phyloP scores from a whole-genome alignment of 2,888 invertebrate genomes.

The Oxyteleia sp. region DNA sequence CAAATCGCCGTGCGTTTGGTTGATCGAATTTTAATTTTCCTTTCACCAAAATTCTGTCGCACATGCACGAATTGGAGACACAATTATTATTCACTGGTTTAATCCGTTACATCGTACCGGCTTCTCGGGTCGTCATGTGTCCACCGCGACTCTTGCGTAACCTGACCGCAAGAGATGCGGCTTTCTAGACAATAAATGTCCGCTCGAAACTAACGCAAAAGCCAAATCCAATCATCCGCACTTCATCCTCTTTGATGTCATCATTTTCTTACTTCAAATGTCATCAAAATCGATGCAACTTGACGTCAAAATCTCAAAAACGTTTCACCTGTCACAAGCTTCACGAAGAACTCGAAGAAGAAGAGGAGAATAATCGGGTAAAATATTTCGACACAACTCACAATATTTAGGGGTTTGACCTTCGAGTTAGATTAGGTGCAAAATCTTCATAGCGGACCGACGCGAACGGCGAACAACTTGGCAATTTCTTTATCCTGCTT shows the following conservation, averaged over 20 bases:
- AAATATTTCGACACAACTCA: constrained; percentile 3
- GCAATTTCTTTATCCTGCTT: constrained; percentile 47
- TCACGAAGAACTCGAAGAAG: background rate
- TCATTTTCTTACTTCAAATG: background rate
- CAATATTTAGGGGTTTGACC: background rate
- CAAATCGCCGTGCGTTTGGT: constrained; percentile 14
- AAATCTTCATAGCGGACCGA: constrained; percentile 25
- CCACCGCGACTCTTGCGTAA: constrained; percentile 71
- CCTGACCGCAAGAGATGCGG: constrained; percentile 47
- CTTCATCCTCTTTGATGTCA: background rate
- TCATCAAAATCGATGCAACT: background rate
- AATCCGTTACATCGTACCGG: constrained; percentile 57
- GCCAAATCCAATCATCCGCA: constrained; percentile 6
- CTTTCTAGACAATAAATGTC: constrained; percentile 23
- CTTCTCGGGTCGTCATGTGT: constrained; percentile 67
- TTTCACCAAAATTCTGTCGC: constrained; percentile 69
- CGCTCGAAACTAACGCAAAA: constrained; percentile 25
- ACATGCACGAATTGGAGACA: too few relatives aligned
- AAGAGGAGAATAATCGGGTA: background rate
- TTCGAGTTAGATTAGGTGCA: background rate
- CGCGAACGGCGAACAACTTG: constrained; percentile 30
- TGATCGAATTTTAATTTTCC: constrained; percentile 45
- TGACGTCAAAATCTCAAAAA: background rate
- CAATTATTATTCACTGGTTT: constrained; percentile 75
- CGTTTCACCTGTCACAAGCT: background rate